A percentile compares a stretch with the other conserved stretches of the same genome.
Conservation (phyloP, 2,113 vertebrate genomes). For the Eudorcas thomsonii region DNA sequence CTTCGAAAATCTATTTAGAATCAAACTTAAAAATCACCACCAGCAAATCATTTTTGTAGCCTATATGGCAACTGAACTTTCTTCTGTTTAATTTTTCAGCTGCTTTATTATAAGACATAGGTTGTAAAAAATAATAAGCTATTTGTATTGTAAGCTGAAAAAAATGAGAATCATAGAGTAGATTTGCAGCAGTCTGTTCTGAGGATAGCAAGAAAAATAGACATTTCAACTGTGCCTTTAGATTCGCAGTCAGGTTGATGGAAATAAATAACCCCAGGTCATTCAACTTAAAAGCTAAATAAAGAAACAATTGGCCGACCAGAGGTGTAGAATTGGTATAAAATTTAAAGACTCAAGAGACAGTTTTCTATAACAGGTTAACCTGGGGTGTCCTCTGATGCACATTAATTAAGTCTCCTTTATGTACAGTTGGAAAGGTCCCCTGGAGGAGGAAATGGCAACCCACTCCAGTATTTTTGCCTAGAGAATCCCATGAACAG, state of each 20-base stretch:
- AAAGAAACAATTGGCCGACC: not conserved
- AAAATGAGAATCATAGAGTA: not conserved
- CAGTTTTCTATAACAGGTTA: not conserved
- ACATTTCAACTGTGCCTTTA: not conserved
- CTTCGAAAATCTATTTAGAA: not conserved
- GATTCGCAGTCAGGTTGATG: not conserved
- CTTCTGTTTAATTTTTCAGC: not conserved
- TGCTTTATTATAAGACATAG: not conserved
- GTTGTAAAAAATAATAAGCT: not conserved
- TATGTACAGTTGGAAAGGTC: not conserved
- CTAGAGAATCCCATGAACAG: not conserved
- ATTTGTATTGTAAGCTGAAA: not conserved
- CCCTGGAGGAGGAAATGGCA: not conserved
- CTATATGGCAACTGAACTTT: not conserved
- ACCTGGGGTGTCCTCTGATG: not conserved
- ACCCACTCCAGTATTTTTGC: not conserved
- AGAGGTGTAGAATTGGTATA: not conserved
- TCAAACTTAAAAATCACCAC: not conserved
- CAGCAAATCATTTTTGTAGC: not conserved
- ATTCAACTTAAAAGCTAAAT: not conserved
- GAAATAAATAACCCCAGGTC: not conserved
- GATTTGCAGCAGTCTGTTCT: not conserved
- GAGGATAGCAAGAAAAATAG: not conserved
- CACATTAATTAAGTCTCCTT: not conserved
- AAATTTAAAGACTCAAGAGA: not conserved